phyloP scores from a whole-genome alignment of 2,888 invertebrate species.

The Cryptocheilus praepositus region DNA sequence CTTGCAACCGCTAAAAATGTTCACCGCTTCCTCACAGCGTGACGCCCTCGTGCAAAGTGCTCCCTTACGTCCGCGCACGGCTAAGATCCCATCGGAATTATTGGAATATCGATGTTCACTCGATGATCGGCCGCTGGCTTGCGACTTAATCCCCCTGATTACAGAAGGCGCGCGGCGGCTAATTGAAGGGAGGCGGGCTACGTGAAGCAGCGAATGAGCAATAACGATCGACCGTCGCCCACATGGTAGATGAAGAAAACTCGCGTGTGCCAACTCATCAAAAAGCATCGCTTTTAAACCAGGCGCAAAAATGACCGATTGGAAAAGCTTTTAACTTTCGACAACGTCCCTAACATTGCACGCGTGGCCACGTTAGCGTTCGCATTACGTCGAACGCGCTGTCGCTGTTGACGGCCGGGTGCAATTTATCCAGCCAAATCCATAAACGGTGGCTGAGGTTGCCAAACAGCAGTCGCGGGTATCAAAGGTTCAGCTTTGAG shows the following conservation, averaged over 20 bases:
- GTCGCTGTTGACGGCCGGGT: slow-evolving; percentile 27
- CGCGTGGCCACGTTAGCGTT: not conserved
- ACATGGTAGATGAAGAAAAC: too few species aligned
- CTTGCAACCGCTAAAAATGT: too few species aligned
- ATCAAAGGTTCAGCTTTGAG: slow-evolving; percentile 2
- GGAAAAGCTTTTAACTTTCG: too few species aligned
- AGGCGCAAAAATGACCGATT: too few species aligned
- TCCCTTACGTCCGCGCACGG: too few species aligned
- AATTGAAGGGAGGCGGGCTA: slow-evolving; percentile 1
- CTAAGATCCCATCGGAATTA: not conserved
- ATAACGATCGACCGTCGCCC: not conserved
- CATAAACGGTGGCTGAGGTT: slow-evolving; percentile 29
- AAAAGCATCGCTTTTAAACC: too few species aligned
- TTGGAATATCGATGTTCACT: slow-evolving; percentile 9
- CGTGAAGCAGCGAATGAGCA: not conserved
- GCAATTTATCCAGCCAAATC: slow-evolving; percentile 40
- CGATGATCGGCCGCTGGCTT: not conserved
- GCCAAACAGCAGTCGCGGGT: slow-evolving; percentile 24
- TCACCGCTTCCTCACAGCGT: not conserved
- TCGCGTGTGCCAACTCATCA: too few species aligned
- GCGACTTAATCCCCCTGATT: slow-evolving; percentile 6
- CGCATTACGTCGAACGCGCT: not conserved
- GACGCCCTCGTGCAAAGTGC: not conserved
- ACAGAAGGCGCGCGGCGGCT: not conserved
- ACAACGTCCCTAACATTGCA: not conserved